Evolutionary conservation across 1,140 invertebrate genomes (phyloP).

Genomic region (Rhopalosiphum maidis): DNA sequence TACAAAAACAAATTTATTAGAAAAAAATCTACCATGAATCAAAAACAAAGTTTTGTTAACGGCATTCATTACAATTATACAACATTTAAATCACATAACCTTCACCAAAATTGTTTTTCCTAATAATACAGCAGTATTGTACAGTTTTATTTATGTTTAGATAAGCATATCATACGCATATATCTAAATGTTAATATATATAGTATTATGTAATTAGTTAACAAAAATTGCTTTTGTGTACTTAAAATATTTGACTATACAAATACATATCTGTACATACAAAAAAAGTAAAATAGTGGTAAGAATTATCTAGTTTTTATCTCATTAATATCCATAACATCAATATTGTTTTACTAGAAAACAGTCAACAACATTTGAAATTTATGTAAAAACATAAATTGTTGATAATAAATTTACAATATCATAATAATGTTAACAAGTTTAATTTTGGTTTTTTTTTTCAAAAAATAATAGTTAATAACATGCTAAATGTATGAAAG

Average conservation of each 20-base stretch:
- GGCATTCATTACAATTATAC: background rate
- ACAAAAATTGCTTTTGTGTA: conserved; percentile 38
- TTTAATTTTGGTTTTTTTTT: conserved; percentile 23
- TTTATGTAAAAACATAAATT: conserved; percentile 52
- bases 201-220: conserved; percentile 12
- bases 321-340: conserved; percentile 35
- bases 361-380: conserved; percentile 53
- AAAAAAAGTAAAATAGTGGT: conserved; percentile 16
- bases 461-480: conserved; percentile 25
- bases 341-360: conserved; percentile 47
- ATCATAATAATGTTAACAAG: conserved; percentile 50
- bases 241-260: conserved; percentile 42
- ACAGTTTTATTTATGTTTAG: conserved; percentile 13
- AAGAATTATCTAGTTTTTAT: conserved; percentile 50
- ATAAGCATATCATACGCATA: background rate
- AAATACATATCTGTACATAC: conserved; percentile 40
- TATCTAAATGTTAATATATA: background rate
- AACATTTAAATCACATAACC: conserved; percentile 49
- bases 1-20: background rate
- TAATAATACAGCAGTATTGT: conserved; percentile 17
- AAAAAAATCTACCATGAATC: conserved; percentile 9
- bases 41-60: conserved; percentile 6
- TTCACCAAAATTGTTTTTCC: conserved; percentile 41
- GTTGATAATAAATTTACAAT: conserved; percentile 47
- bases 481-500: conserved; percentile 41